These are phyloP conservation scores for Dicrurus megarhynchus DNA, from an alignment of 2,113 vertebrate genomes.

Conservation along the genomic window DNA sequence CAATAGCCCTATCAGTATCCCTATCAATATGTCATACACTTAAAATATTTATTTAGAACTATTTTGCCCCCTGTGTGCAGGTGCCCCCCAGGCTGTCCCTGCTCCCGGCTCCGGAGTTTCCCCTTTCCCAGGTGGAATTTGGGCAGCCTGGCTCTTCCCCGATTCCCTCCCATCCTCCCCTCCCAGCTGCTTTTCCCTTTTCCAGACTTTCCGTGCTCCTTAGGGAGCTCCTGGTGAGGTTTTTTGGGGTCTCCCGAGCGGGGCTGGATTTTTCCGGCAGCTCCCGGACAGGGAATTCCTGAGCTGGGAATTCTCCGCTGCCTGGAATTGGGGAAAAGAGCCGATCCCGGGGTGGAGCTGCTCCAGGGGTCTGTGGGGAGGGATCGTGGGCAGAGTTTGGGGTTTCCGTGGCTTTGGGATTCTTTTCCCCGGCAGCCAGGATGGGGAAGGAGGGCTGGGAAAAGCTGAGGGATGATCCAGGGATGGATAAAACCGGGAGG, in stretches of 20 bases:
- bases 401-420: not conserved
- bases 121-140: not conserved
- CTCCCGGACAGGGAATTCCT: not conserved
- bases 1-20: too few relatives aligned
- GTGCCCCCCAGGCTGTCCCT: too few relatives aligned
- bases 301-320: not conserved
- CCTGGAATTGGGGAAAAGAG: not conserved
- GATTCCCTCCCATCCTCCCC: not conserved
- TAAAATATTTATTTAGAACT: too few relatives aligned
- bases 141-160: too few relatives aligned
- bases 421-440: too few relatives aligned
- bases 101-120: fast-evolving
- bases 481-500: not conserved
- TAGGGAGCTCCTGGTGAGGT: not conserved
- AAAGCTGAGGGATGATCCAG: not conserved
- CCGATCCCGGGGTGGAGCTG: fast-evolving
- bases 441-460: not conserved
- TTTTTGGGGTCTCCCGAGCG: not conserved
- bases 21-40: too few relatives aligned
- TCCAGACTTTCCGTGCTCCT: not conserved
- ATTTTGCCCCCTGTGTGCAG: too few relatives aligned
- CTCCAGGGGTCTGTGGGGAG: not conserved
- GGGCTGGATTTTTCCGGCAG: not conserved
- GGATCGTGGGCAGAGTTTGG: not conserved
- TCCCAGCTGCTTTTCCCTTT: not conserved